phyloP scores from a whole-genome alignment of 2,113 vertebrate genomes.

The Otocyon megalotis region DNA sequence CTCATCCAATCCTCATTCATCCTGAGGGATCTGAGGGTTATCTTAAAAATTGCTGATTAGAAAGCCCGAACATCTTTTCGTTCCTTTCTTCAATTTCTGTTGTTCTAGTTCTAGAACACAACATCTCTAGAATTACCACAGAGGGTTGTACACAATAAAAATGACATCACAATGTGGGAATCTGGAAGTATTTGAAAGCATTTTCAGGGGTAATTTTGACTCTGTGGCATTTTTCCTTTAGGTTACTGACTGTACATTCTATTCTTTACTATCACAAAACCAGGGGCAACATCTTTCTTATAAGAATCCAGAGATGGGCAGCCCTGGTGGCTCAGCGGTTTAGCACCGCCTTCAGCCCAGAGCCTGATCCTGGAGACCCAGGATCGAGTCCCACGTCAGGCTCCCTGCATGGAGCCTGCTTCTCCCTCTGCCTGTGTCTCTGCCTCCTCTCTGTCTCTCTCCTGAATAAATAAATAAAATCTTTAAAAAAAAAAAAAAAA shows the following conservation, averaged over 20 bases:
- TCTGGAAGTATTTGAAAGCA: background rate
- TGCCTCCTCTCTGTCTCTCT: too few species aligned
- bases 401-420: too few species aligned
- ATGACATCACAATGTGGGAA: background rate
- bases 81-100: background rate
- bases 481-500: too few species aligned
- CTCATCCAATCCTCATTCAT: background rate
- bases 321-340: too few species aligned
- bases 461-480: too few species aligned
- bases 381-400: too few species aligned
- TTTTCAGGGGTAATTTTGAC: constrained; percentile 46
- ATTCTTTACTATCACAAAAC: background rate
- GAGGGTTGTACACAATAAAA: background rate
- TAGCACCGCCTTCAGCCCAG: too few species aligned
- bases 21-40: background rate
- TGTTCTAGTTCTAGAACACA: constrained; percentile 9
- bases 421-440: too few species aligned
- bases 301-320: background rate
- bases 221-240: constrained; percentile 17
- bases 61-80: background rate
- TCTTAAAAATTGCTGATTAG: background rate
- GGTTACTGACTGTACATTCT: background rate
- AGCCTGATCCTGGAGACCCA: too few species aligned
- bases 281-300: background rate
- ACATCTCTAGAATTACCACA: background rate